Evolutionary conservation across 2,888 invertebrate genomes (phyloP), one percentile per base, ranked within the genome.

Genomic region (Dryomyza anilis): DNA sequence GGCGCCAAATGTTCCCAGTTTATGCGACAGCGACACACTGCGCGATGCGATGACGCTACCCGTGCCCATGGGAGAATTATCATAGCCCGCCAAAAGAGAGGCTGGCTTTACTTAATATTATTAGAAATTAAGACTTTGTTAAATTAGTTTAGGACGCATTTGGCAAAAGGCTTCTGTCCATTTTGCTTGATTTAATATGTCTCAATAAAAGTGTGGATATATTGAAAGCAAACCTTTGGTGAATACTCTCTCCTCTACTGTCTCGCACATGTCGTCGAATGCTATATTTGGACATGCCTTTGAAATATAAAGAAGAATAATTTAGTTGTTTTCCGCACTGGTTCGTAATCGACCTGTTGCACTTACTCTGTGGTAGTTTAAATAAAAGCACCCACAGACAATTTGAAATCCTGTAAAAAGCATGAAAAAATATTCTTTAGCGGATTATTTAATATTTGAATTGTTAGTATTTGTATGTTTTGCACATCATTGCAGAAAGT

Each of bases 11-110:
- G 30, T 71, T 19, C 80, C 76, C 1, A 75, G 70, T 6, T 64
- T 81, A 5, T 52, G 27, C 19, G 74, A 70, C 1, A 77, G 81
- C 59, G 74, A 77, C 25, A 76, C 76, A 1, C 62, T 81, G 8
- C 69, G 70, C 36, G 70, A 70, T 43, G 74, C 74, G 16, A 70
- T 81, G 30, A 63, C 70, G 8, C 63, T 81, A 57, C 78, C 81
- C 3, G 68, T 73, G n/a, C 73, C 78, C 2, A 68, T 52, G 21
- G 78, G 77, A 6, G 69, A 76, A 68, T 65, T 76, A 43, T 64
- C 69, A 6, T 74, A 73, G 63, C 57, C 45, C 12, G 14, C 16
- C n/a, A 30, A 10, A n/a, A n/a, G 5, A 48, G 3, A n/a, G 12
- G 39, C 2, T 33, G 33, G 33, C 12, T 39, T 39, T 39, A 5